Evolutionary conservation across 2,113 vertebrate genomes (phyloP).

Genomic region (Neofelis nebulosa): DNA sequence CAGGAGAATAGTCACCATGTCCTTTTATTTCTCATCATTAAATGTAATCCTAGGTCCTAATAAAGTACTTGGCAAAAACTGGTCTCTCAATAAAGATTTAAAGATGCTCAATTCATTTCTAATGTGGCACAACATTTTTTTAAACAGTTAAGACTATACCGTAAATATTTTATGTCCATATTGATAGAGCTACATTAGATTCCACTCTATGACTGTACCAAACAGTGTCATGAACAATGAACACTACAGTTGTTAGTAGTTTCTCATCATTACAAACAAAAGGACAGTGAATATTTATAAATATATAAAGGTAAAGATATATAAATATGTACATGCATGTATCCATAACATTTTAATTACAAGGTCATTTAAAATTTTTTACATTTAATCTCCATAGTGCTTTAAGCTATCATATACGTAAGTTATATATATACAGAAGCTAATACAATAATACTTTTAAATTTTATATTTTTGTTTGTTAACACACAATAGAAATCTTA

Average conservation of each 20-base stretch:
- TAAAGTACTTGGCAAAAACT: background rate
- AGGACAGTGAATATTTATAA: background rate
- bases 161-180: background rate
- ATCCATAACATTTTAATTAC: slow-evolving; percentile 15
- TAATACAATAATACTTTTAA: background rate
- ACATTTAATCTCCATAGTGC: background rate
- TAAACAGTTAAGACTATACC: background rate
- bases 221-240: background rate
- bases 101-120: background rate
- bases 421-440: background rate
- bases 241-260: background rate
- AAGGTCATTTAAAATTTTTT: background rate
- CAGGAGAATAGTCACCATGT: background rate
- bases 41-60: background rate
- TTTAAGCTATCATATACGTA: background rate
- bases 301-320: background rate
- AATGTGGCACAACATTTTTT: background rate
- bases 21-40: background rate
- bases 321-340: background rate
- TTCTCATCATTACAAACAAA: slow-evolving; percentile 2
- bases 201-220: background rate
- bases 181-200: background rate
- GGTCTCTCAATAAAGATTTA: background rate
- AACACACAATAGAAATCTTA: slow-evolving; percentile 46
- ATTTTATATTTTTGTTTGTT: slow-evolving; percentile 39